These are phyloP conservation scores for Zeus faber DNA, from an alignment of 2,113 vertebrate species.

Conservation along the genomic window DNA sequence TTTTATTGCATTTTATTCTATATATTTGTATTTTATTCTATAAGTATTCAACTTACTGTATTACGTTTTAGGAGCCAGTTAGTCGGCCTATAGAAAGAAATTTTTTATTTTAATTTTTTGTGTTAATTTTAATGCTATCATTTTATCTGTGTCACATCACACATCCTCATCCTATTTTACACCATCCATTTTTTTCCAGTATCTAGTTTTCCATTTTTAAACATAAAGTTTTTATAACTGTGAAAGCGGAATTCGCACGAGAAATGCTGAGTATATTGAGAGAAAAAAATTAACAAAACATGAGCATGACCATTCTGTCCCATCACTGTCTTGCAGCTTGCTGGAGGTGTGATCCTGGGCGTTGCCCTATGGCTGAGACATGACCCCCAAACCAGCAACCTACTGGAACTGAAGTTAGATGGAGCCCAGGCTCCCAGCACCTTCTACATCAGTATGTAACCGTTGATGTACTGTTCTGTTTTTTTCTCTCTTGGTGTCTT, in stretches of 20 bases:
- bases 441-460: slow-evolving; percentile 88
- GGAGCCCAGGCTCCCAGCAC: slow-evolving; percentile 82
- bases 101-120: background rate
- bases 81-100: too few species aligned
- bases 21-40: too few species aligned
- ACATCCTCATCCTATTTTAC: too few species aligned
- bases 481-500: background rate
- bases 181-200: too few species aligned
- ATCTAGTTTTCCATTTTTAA: background rate
- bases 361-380: slow-evolving; percentile 95
- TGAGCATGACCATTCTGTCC: too few species aligned
- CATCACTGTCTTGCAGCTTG: slow-evolving; percentile 72
- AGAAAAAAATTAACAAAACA: too few species aligned
- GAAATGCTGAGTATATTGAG: too few species aligned
- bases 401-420: slow-evolving; percentile 81
- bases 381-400: slow-evolving; percentile 84
- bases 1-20: too few species aligned
- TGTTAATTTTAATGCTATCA: background rate
- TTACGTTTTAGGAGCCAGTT: too few species aligned
- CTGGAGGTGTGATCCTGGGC: slow-evolving; percentile 93
- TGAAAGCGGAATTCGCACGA: background rate
- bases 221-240: background rate
- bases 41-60: too few species aligned
- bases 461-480: background rate
- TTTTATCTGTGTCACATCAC: too few species aligned